Conservation (phyloP, 2,888 invertebrate species). For the Oasisia sp. region DNA sequence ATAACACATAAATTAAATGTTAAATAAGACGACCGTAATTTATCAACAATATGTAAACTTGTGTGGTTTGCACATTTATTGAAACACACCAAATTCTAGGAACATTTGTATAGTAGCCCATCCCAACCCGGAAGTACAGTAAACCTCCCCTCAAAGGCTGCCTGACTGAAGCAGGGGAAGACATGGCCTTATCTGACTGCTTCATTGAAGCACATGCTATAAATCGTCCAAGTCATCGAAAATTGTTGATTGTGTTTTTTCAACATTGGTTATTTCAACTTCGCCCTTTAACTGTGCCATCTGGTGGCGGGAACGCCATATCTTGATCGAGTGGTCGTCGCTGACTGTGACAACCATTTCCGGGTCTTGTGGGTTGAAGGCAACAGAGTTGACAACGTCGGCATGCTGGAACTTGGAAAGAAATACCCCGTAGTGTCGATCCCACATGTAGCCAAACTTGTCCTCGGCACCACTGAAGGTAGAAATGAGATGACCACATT, state of each 20-base stretch:
- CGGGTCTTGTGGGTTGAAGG: slow-evolving; percentile 83
- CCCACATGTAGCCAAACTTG: slow-evolving; percentile 85
- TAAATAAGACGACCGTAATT: background rate
- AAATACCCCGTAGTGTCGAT: slow-evolving; percentile 83
- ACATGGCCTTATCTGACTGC: too few relatives aligned
- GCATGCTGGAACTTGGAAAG: slow-evolving; percentile 79
- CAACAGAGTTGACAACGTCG: slow-evolving; percentile 86
- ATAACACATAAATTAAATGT: background rate
- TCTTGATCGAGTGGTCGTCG: slow-evolving; percentile 82
- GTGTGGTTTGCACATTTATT: too few relatives aligned
- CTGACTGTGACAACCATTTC: slow-evolving; percentile 86
- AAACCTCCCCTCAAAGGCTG: background rate
- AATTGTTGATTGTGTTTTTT: background rate
- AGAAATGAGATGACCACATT: too few relatives aligned
- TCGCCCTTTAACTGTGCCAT: background rate
- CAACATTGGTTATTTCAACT: background rate
- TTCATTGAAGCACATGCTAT: too few relatives aligned
- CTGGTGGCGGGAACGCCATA: slow-evolving; percentile 66
- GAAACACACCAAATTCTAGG: too few relatives aligned
- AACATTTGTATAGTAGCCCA: background rate
- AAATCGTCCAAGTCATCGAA: background rate
- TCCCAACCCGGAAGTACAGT: background rate
- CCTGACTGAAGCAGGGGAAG: background rate
- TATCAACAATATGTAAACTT: too few relatives aligned
- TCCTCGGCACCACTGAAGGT: slow-evolving; percentile 82